Percentiles rank a stretch among this genome's conserved stretches.
These are phyloP conservation scores for Leptoteleia sp. DNA, from an alignment of 1,140 invertebrate species.

Conservation along the genomic window DNA sequence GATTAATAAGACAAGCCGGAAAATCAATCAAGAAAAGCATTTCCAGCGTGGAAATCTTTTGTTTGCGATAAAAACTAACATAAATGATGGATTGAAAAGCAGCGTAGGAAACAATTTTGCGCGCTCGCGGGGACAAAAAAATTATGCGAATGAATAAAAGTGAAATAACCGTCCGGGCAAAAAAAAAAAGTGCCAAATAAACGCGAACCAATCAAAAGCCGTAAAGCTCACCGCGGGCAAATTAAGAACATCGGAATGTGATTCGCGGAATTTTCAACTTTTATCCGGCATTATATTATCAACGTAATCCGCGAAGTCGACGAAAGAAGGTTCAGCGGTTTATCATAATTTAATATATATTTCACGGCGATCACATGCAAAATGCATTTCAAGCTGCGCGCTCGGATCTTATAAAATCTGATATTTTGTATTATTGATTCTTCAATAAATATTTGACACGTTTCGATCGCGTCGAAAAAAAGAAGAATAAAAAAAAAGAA, in stretches of 20 bases:
- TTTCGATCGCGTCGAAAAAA: conserved; percentile 15
- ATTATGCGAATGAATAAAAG: neutral
- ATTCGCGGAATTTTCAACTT: no score
- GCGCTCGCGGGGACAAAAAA: no score
- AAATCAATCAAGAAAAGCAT: conserved; percentile 30
- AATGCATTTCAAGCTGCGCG: conserved; percentile 23
- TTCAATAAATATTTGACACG: conserved; percentile 52
- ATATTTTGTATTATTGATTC: conserved; percentile 53
- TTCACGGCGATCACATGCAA: conserved; percentile 36
- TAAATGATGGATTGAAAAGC: conserved; percentile 22
- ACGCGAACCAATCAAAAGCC: neutral
- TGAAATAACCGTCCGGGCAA: neutral
- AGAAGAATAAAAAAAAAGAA: neutral
- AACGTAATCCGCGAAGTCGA: conserved; percentile 16
- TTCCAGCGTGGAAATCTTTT: conserved; percentile 6
- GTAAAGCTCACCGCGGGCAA: neutral
- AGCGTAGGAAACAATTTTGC: no score
- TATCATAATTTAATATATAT: conserved; percentile 55
- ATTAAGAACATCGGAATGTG: no score
- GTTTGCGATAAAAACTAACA: conserved; percentile 2
- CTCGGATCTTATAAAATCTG: conserved; percentile 23
- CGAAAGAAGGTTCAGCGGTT: conserved; percentile 43
- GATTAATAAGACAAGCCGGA: conserved; percentile 18
- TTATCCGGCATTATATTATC: no score
- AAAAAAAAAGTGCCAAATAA: conserved; percentile 16